phyloP scores from a whole-genome alignment of 1,140 invertebrate genomes.

The Calliopsis andreniformis region DNA sequence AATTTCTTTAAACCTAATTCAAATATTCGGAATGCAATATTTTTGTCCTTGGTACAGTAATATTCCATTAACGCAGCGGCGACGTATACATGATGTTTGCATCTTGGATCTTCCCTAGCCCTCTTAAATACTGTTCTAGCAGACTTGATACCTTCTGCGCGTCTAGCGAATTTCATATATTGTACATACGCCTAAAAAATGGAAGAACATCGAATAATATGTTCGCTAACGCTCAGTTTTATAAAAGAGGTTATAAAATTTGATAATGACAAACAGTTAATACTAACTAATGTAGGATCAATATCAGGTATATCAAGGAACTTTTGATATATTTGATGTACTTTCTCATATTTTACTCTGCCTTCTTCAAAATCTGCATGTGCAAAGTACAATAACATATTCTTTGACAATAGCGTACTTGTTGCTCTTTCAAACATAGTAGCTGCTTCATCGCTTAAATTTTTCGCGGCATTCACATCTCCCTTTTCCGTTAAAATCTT shows the following conservation, averaged over 20 bases:
- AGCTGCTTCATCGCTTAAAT: conserved; percentile 96
- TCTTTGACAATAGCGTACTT: conserved; percentile 92
- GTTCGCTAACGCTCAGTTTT: neutral
- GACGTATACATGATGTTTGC: conserved; percentile 96
- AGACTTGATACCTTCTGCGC: conserved; percentile 98
- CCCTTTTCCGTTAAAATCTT: conserved; percentile 97
- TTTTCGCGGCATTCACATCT: conserved; percentile 94
- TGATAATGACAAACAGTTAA: conserved; percentile 44
- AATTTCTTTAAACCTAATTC: conserved; percentile 99
- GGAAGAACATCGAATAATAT: neutral
- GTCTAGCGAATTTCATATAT: conserved; percentile 98
- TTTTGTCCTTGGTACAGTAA: conserved; percentile 99
- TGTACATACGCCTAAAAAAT: conserved; percentile 93
- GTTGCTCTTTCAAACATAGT: conserved; percentile 97
- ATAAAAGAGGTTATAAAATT: conserved; percentile 33
- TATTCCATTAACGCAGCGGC: conserved; percentile 99
- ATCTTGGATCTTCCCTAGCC: conserved; percentile 93
- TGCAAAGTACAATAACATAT: conserved; percentile 97
- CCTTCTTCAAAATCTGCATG: conserved; percentile 99
- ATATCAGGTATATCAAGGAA: conserved; percentile 94
- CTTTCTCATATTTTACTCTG: conserved; percentile 97
- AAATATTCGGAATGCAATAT: conserved; percentile 98
- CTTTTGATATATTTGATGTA: conserved; percentile 97
- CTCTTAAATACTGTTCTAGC: conserved; percentile 97
- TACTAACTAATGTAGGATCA: conserved; percentile 95